Evolutionary conservation across 1,140 invertebrate species (phyloP).

Genomic region (Bradysia coprophila): DNA sequence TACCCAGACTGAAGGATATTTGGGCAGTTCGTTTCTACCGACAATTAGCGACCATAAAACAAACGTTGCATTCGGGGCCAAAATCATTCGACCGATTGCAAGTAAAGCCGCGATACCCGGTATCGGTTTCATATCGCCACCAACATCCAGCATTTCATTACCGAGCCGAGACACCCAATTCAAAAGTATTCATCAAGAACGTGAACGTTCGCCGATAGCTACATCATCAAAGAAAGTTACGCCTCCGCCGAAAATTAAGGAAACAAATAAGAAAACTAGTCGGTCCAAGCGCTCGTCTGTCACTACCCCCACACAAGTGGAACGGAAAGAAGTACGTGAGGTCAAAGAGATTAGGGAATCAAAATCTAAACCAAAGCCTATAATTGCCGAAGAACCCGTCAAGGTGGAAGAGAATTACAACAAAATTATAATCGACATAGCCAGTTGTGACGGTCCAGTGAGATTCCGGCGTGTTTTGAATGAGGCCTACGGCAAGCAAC

Average conservation of each 20-base stretch:
- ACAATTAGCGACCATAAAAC: neutral
- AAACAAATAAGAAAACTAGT: neutral
- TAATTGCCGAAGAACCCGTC: conserved; percentile 4
- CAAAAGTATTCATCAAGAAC: conserved; percentile 3
- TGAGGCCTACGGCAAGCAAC: conserved; percentile 40
- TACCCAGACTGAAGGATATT: conserved; percentile 20
- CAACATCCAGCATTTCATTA: neutral
- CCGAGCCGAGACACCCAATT: conserved; percentile 6
- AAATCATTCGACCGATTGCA: conserved; percentile 19
- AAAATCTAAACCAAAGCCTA: conserved; percentile 7
- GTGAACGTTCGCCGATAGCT: neutral
- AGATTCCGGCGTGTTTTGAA: conserved; percentile 61
- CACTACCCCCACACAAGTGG: neutral
- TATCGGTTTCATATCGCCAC: conserved; percentile 4
- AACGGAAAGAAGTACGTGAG: neutral
- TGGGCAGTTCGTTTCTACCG: conserved; percentile 6
- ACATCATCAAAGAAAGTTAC: neutral
- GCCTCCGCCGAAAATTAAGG: neutral
- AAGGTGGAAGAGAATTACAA: conserved; percentile 7
- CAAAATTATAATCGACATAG: conserved; percentile 55
- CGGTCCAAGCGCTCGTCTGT: conserved; percentile 8
- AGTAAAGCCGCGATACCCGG: conserved; percentile 12
- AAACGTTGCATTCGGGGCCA: conserved; percentile 1
- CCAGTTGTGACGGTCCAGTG: conserved; percentile 74
- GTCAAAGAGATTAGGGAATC: conserved; percentile 2